Conservation (phyloP, 2,797 vertebrate genomes). For the Hypotaenidia okinawae region DNA sequence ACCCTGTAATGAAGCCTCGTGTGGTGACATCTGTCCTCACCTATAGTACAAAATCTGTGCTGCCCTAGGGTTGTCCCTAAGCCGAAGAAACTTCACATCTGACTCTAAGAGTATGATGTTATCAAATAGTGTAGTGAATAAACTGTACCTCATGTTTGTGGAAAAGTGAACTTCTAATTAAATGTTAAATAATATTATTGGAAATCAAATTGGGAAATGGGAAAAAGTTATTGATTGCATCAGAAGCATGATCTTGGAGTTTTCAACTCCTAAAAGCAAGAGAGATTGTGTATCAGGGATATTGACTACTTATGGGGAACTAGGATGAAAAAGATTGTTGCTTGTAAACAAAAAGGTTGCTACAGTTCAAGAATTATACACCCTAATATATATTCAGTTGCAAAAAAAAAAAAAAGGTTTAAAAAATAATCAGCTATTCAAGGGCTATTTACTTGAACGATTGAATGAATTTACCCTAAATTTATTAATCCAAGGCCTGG, state of each 20-base stretch:
- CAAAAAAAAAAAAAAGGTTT: not conserved
- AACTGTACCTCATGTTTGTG: not conserved
- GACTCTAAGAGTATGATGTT: not conserved
- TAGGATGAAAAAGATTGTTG: not conserved
- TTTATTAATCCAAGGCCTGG: slow-evolving; percentile 10
- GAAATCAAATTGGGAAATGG: not conserved
- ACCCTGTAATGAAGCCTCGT: not conserved
- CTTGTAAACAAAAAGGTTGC: not conserved
- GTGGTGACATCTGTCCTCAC: not conserved
- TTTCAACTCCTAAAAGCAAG: not conserved
- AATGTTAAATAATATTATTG: not conserved
- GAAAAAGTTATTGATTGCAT: not conserved
- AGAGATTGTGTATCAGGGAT: not conserved
- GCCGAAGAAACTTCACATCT: not conserved
- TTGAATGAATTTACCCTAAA: not conserved
- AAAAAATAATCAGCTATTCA: not conserved
- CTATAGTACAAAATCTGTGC: not conserved
- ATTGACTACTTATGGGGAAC: not conserved
- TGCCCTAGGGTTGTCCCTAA: not conserved
- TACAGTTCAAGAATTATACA: not conserved
- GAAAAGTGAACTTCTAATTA: not conserved
- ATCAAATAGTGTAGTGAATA: not conserved
- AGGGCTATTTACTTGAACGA: not conserved
- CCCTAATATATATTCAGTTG: not conserved
- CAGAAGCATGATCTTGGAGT: not conserved